These are phyloP conservation scores for Falco concolor DNA, from an alignment of 2,797 vertebrate genomes.

Conservation along the genomic window DNA sequence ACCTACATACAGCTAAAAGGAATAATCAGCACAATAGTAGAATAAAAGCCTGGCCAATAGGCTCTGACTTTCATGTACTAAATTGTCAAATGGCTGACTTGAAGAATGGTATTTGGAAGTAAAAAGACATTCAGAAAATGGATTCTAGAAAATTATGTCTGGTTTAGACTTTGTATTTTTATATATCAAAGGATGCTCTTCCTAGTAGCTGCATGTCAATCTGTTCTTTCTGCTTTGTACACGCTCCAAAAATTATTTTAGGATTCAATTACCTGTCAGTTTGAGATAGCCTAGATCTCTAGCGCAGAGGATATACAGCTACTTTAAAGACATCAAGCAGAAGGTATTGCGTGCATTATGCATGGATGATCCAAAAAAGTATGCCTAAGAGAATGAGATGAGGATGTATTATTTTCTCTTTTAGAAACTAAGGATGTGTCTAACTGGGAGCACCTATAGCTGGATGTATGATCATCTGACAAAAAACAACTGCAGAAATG, in stretches of 20 bases:
- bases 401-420: neutral
- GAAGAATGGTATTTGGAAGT: neutral
- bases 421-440: neutral
- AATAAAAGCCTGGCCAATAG: neutral
- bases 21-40: neutral
- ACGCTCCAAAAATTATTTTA: neutral
- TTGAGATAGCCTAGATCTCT: neutral
- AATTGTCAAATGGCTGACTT: neutral
- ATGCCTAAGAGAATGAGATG: neutral
- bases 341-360: neutral
- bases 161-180: neutral
- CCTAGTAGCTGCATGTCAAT: neutral
- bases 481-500: neutral
- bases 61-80: neutral
- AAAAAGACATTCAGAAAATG: neutral
- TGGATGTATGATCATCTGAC: neutral
- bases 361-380: neutral
- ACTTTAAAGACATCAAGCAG: neutral
- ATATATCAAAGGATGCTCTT: conserved; percentile 11
- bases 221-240: conserved; percentile 4
- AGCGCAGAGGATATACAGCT: neutral
- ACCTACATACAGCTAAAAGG: neutral
- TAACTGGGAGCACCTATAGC: neutral
- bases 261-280: neutral
- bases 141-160: conserved; percentile 1